Conservation (phyloP, 2,888 invertebrate species). For the Leptopilina myrica region DNA sequence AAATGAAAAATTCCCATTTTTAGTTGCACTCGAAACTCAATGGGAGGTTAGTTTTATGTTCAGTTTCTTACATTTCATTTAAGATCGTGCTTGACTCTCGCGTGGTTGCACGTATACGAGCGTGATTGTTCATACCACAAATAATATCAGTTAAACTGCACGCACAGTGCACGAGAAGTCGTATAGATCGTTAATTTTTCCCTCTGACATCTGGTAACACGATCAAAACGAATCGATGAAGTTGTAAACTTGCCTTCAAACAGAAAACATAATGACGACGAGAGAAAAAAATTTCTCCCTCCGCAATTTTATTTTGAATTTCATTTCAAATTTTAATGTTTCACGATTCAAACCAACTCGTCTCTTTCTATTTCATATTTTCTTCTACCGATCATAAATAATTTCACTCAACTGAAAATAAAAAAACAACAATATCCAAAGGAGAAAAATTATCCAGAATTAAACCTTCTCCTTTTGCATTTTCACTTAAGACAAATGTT, state of each 20-base stretch:
- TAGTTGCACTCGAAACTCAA: slow-evolving; percentile 26
- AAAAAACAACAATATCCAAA: too few relatives aligned
- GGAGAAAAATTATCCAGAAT: too few relatives aligned
- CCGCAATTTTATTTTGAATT: too few relatives aligned
- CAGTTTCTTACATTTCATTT: slow-evolving; percentile 36
- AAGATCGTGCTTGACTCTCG: slow-evolving; percentile 29
- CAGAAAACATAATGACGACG: background rate
- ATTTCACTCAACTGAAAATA: too few relatives aligned
- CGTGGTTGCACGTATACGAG: slow-evolving; percentile 29
- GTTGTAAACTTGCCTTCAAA: slow-evolving; percentile 24
- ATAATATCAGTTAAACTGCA: slow-evolving; percentile 32
- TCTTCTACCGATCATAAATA: too few relatives aligned
- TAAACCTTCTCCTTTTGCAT: too few relatives aligned
- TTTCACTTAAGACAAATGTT: too few relatives aligned
- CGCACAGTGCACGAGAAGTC: slow-evolving; percentile 8
- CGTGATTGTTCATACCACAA: slow-evolving; percentile 35
- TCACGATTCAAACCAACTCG: too few relatives aligned
- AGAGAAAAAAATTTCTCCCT: too few relatives aligned
- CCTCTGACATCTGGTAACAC: slow-evolving; percentile 7
- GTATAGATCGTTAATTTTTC: slow-evolving; percentile 36
- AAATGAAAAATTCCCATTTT: slow-evolving; percentile 35
- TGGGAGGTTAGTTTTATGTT: slow-evolving; percentile 15
- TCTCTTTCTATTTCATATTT: too few relatives aligned
- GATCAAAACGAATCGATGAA: slow-evolving; percentile 16
- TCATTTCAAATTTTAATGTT: too few relatives aligned